Conservation (phyloP, 2,888 invertebrate genomes). For the Calameuta idolon region DNA sequence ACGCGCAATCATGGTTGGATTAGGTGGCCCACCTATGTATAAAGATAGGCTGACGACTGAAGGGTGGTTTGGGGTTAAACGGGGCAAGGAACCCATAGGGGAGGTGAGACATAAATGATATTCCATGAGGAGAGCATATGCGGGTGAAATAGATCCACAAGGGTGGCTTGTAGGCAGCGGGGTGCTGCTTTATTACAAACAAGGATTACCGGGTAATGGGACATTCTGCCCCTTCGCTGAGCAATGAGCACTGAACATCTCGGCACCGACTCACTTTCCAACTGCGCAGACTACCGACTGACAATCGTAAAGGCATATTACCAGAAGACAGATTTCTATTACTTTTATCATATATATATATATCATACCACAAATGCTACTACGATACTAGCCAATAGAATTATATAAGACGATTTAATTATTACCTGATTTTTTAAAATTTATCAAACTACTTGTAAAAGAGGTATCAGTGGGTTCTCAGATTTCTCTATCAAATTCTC, state of each 20-base stretch:
- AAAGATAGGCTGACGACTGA: constrained; percentile 40
- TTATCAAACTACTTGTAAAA: background rate
- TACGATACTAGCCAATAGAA: background rate
- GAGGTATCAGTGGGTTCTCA: background rate
- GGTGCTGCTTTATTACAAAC: constrained; percentile 66
- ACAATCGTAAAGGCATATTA: background rate
- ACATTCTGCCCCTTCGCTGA: constrained; percentile 56
- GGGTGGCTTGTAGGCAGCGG: constrained; percentile 51
- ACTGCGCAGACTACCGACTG: background rate
- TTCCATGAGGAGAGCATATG: constrained; percentile 65
- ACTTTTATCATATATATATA: background rate
- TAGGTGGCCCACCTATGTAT: constrained; percentile 50
- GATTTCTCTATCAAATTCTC: background rate
- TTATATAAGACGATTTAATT: background rate
- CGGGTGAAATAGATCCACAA: constrained; percentile 52
- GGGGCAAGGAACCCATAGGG: constrained; percentile 31
- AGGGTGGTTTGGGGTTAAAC: constrained; percentile 45
- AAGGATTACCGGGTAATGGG: constrained; percentile 66
- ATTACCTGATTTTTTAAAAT: no score
- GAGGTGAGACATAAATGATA: constrained; percentile 64
- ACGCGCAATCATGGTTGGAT: constrained; percentile 62
- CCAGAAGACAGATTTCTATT: background rate
- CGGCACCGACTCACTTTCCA: constrained; percentile 48
- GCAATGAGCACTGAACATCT: constrained; percentile 34
- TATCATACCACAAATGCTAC: background rate